phyloP scores from a whole-genome alignment of 2,888 invertebrate species.

The Nudaria mundana region DNA sequence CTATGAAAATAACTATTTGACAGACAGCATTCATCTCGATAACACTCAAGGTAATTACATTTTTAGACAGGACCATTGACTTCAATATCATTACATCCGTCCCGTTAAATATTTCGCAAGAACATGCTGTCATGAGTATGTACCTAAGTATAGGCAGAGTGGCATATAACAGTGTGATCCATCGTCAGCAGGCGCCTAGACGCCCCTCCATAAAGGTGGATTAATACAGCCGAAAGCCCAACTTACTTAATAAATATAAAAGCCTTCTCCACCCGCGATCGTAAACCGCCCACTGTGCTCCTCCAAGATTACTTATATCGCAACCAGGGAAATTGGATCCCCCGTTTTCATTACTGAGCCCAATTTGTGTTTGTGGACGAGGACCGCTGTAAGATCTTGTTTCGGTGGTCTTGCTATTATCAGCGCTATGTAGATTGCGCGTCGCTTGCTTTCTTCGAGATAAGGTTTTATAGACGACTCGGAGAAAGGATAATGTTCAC shows the following conservation, averaged over 20 bases:
- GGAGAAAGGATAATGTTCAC: slow-evolving; percentile 78
- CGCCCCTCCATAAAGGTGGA: slow-evolving; percentile 77
- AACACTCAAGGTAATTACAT: too few relatives aligned
- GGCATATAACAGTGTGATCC: too few relatives aligned
- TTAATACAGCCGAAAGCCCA: slow-evolving; percentile 80
- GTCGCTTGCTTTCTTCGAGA: slow-evolving; percentile 71
- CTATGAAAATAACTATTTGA: too few relatives aligned
- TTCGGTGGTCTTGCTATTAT: slow-evolving; percentile 65
- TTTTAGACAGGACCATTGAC: too few relatives aligned
- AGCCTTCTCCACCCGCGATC: slow-evolving; percentile 76
- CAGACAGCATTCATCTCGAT: too few relatives aligned
- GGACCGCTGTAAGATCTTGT: slow-evolving; percentile 47
- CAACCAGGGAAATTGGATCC: slow-evolving; percentile 52
- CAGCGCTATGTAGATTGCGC: slow-evolving; percentile 79
- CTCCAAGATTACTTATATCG: slow-evolving; percentile 76
- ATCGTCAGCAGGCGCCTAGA: slow-evolving; percentile 58
- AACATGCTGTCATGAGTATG: too few relatives aligned
- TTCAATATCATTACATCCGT: too few relatives aligned
- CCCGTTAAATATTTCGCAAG: too few relatives aligned
- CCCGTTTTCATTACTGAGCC: slow-evolving; percentile 59
- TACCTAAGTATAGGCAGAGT: too few relatives aligned
- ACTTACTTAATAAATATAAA: slow-evolving; percentile 83
- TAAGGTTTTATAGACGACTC: slow-evolving; percentile 70
- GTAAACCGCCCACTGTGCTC: slow-evolving; percentile 77
- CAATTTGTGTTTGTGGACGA: slow-evolving; percentile 27